phyloP scores from a whole-genome alignment of 2,888 invertebrate species.

The Leuctra nigra region DNA sequence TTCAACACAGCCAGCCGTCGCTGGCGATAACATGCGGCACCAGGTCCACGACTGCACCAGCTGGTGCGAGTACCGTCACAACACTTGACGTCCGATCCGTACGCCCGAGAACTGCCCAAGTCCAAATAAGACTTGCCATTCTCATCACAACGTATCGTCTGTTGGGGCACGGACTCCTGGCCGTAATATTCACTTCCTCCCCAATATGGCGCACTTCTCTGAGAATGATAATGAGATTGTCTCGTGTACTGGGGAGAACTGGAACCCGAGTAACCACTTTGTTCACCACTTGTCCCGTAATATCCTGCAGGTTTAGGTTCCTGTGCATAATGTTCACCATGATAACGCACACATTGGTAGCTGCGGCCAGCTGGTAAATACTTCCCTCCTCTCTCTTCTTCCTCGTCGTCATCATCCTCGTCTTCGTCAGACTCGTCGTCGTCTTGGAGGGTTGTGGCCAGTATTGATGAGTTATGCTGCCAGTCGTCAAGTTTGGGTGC shows the following conservation, averaged over 20 bases:
- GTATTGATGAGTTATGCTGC: conserved; percentile 32
- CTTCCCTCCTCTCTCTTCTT: conserved; percentile 37
- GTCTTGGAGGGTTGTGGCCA: conserved; percentile 44
- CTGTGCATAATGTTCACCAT: conserved; percentile 21
- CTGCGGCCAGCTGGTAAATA: conserved; percentile 44
- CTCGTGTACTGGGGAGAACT: conserved; percentile 23
- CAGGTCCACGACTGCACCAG: conserved; percentile 67
- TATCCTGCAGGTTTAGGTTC: conserved; percentile 25
- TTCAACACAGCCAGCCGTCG: conserved; percentile 83
- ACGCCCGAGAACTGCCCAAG: conserved; percentile 56
- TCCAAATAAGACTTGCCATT: conserved; percentile 87
- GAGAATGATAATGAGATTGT: conserved; percentile 39
- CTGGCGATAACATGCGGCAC: conserved; percentile 65
- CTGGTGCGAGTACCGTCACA: conserved; percentile 66
- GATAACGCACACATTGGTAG: conserved; percentile 32
- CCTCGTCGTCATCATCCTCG: conserved; percentile 44
- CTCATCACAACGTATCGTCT: conserved; percentile 80
- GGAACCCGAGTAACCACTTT: conserved; percentile 18
- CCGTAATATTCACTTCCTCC: conserved; percentile 35
- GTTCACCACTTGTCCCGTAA: conserved; percentile 23
- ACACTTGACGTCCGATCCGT: conserved; percentile 43
- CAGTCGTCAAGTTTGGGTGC: conserved; percentile 22
- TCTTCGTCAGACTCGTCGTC: conserved; percentile 56
- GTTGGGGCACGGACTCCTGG: conserved; percentile 47
- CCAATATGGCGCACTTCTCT: conserved; percentile 38